Evolutionary conservation across 2,888 invertebrate species (phyloP), one percentile per base, ranked within the genome.

Genomic region (Sinopyrophorus schimmeli): DNA sequence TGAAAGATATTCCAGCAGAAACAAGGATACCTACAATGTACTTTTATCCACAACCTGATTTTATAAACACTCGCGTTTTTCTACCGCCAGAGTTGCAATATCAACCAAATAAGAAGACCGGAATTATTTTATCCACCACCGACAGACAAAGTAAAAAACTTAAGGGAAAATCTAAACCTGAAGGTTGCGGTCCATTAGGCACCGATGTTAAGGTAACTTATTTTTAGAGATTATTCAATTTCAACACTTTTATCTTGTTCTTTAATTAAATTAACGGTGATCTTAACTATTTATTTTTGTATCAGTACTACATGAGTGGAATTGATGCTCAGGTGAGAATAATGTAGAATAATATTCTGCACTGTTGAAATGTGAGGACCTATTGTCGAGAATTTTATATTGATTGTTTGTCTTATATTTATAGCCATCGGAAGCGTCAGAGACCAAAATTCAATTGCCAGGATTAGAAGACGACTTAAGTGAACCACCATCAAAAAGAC

Each of bases 1-100:
- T 91, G 76, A 92, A 91, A 71, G 93, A 94, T 67, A 90, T 90
- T 72, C 88, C 91, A 4, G 82, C 87, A 26, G 90, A 92, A 71
- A 85, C 89, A 40, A 80, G 90, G 67, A 86, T 95, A 69, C 92
- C 94, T 54, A 84, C 88, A 37, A 93, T 93, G 90, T 92, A 91
- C 79, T 93, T 91, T 76, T 82, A 86, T 65, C 82, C 86, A 56
- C 85, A 87, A 67, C 80, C 80, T 1, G 83, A 86, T 24, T 86
- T 88, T 69, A 77, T 81, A 58, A 92, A 92, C 70, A 84, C 84
- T 39, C 78, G 85, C 59, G 82, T 86, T 32, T 94, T 92, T 75
- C 78, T 94, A 64, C 93, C 93, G 14, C 78, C 84, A 0, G 92
- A 92, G 66, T 72, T 90, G 61, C 88, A 89, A 75, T 74, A 73